Evolutionary conservation across 2,797 vertebrate genomes (phyloP).

Genomic region (Otus scops): DNA sequence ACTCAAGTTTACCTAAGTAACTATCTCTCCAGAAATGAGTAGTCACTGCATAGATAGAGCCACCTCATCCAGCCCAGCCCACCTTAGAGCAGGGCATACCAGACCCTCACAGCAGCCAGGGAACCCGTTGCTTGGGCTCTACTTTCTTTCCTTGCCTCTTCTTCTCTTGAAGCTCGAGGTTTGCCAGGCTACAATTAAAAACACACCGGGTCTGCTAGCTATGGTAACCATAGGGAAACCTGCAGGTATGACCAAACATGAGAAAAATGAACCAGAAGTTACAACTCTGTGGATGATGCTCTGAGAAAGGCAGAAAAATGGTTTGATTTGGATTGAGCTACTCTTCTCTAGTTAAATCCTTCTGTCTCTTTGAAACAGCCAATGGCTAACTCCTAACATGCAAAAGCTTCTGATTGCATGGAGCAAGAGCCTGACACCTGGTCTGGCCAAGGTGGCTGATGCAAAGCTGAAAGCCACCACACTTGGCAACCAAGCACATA

Average conservation of each 20-base stretch:
- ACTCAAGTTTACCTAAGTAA: not conserved
- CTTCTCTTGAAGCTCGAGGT: not conserved
- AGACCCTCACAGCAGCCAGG: not conserved
- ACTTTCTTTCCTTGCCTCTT: not conserved
- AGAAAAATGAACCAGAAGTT: not conserved
- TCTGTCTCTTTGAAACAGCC: not conserved
- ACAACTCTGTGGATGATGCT: not conserved
- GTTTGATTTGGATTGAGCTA: not conserved
- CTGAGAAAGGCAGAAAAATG: not conserved
- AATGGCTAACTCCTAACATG: not conserved
- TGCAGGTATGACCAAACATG: not conserved
- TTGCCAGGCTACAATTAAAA: not conserved
- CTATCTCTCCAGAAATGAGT: not conserved
- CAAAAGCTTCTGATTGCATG: not conserved
- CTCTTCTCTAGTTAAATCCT: not conserved
- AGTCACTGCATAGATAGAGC: not conserved
- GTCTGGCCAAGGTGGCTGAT: not conserved
- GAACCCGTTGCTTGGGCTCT: not conserved
- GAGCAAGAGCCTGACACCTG: not conserved
- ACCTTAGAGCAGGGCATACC: not conserved
- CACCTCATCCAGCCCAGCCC: not conserved
- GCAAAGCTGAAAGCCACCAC: not conserved
- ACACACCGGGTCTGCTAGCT: accelerated
- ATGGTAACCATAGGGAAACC: accelerated
- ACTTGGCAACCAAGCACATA: not conserved